Base-by-base conservation (phyloP, 2,797 vertebrate species). In the Phoeniculus purpureus region DNA sequence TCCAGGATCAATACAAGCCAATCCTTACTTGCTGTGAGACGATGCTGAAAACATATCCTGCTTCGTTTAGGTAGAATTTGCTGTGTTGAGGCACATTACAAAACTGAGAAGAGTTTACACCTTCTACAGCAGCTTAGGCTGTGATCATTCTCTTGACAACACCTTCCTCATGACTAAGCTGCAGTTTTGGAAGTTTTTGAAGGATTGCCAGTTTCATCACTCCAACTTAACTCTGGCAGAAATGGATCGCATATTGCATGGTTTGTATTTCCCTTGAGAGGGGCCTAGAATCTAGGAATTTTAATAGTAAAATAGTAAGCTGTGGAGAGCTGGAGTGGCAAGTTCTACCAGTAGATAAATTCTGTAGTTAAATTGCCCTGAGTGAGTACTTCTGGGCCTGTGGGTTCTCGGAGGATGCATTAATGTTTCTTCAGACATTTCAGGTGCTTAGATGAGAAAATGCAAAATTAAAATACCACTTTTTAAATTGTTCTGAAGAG, bases 141-240 rank as follows among this genome's bases (percentile, higher is more conserved):
- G 89, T 2, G 67, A 94, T 31, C 56, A 9, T 26, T 97, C 97
- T 43, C 84, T 96, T 10, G 98, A 98, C 45, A 98, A 98, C 86
- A 95, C 96, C 66, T 98, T 98, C 85, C 83, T 97, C 87, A 97
- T 99, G 96, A 98, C 97, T 27, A 98, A 97, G 71, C 95, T 99
- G 86, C 98, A 99, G 65, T 98, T 99, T 72, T 99, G 99, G 98
- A 98, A 98, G 51, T 98, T 99, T 90, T 97, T 99, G 47, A 99
- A 98, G 96, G 99, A 99, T 86, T 99, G 99, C 65, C 80, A 62
- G 18, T 86, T 99, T 52, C 98, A 99, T 83, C 98, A 97, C 67
- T 97, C 98, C 13, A 92, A 91, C 25, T 6, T 97, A 71, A 98
- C 97, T 7, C 97, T 99, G 13, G 97, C 97, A 2, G 97, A 98